Percentiles rank a stretch among this genome's conserved stretches.
phyloP scores from a whole-genome alignment of 1,140 invertebrate species.

The Colletes latitarsis region DNA sequence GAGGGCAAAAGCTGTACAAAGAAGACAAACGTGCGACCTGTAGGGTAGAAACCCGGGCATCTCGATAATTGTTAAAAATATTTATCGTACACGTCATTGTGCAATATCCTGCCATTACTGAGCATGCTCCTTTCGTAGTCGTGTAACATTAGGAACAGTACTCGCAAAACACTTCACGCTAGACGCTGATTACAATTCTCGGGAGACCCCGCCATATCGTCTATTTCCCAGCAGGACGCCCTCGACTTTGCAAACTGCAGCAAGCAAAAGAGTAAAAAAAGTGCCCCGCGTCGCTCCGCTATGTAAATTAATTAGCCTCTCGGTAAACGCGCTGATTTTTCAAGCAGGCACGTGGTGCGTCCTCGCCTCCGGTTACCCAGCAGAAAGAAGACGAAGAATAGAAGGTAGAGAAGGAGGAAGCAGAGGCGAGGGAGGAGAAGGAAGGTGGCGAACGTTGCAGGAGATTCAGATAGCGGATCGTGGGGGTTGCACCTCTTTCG shows the following conservation, averaged over 20 bases:
- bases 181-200: background rate
- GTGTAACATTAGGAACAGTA: background rate
- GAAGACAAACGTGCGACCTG: background rate
- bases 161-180: background rate
- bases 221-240: conserved; percentile 21
- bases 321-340: conserved; percentile 76
- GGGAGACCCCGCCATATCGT: background rate
- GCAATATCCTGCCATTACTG: too few species aligned
- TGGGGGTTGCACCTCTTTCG: conserved; percentile 66
- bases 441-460: conserved; percentile 60
- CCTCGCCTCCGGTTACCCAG: conserved; percentile 54
- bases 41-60: too few species aligned
- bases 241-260: background rate
- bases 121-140: too few species aligned
- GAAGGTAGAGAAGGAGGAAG: conserved; percentile 40
- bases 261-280: background rate
- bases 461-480: conserved; percentile 74
- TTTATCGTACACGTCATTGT: too few species aligned
- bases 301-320: conserved; percentile 79
- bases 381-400: conserved; percentile 31
- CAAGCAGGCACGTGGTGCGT: conserved; percentile 62
- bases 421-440: conserved; percentile 25
- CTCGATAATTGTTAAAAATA: too few species aligned
- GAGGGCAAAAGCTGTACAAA: background rate
- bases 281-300: conserved; percentile 59